Evolutionary conservation across 2,113 vertebrate genomes (phyloP).

Genomic region (Ranitomeya imitator): DNA sequence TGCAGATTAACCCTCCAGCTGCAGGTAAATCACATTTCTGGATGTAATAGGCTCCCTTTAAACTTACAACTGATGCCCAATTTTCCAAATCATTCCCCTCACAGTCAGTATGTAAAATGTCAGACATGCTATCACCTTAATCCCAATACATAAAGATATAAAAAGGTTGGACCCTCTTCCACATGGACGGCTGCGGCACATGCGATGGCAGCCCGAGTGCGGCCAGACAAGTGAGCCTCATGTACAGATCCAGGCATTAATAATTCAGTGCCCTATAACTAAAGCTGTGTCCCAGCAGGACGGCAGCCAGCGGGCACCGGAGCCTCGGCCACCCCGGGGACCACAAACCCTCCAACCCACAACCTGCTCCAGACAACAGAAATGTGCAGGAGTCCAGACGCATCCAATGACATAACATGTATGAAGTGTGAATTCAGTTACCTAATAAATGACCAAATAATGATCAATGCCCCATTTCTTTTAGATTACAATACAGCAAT

Average conservation of each 20-base stretch:
- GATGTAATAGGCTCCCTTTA: too few species aligned
- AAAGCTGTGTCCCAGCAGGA: background rate
- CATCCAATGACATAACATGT: too few species aligned
- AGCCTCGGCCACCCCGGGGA: background rate
- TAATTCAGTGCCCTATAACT: constrained; percentile 1
- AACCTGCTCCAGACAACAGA: background rate
- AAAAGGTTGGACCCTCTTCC: too few species aligned
- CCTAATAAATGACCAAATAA: too few species aligned
- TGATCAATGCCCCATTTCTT: too few species aligned
- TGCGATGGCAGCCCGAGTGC: background rate
- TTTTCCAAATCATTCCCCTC: too few species aligned
- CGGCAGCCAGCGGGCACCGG: background rate
- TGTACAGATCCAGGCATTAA: background rate
- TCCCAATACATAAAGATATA: background rate
- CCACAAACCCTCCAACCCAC: background rate
- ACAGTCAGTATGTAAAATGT: too few species aligned
- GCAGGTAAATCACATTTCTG: too few species aligned
- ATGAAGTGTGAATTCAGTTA: too few species aligned
- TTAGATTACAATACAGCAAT: too few species aligned
- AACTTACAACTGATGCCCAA: too few species aligned
- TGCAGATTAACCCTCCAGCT: too few species aligned
- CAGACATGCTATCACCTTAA: background rate
- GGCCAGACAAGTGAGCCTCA: background rate
- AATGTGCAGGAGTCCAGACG: background rate
- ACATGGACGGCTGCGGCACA: background rate